Evolutionary conservation across 2,113 vertebrate species (phyloP).

Genomic region (Ibidorhyncha struthersii): DNA sequence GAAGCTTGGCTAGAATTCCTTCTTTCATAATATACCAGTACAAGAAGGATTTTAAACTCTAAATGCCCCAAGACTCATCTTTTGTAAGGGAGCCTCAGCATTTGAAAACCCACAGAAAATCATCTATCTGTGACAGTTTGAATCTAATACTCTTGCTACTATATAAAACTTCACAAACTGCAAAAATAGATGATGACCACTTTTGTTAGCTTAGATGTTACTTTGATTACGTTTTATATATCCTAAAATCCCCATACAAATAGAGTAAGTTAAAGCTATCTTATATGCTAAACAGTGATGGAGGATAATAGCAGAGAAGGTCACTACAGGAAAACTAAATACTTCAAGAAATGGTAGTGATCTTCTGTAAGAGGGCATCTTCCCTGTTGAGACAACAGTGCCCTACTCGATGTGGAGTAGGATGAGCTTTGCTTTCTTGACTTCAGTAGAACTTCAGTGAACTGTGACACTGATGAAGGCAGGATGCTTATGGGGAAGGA

Average conservation of each 20-base stretch:
- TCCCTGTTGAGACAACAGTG: neutral
- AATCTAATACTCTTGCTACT: neutral
- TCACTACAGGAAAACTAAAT: neutral
- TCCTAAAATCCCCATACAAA: neutral
- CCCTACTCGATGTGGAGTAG: accelerated
- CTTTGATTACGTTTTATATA: neutral
- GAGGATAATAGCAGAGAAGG: neutral
- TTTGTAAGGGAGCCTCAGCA: neutral
- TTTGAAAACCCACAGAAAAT: neutral
- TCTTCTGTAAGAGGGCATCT: neutral
- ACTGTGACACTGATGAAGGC: neutral
- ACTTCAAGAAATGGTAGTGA: neutral
- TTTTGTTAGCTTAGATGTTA: neutral
- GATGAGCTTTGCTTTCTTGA: neutral
- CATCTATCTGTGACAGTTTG: neutral
- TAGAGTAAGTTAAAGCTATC: neutral
- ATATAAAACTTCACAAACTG: neutral
- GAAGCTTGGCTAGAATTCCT: neutral
- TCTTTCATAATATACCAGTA: neutral
- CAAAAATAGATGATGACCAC: neutral
- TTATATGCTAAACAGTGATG: neutral
- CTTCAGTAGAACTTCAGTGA: neutral
- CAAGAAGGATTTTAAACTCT: neutral
- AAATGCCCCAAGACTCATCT: neutral
- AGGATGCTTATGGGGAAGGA: neutral